Base-by-base conservation (phyloP, 2,113 vertebrate species). In the Scatophagus argus region DNA sequence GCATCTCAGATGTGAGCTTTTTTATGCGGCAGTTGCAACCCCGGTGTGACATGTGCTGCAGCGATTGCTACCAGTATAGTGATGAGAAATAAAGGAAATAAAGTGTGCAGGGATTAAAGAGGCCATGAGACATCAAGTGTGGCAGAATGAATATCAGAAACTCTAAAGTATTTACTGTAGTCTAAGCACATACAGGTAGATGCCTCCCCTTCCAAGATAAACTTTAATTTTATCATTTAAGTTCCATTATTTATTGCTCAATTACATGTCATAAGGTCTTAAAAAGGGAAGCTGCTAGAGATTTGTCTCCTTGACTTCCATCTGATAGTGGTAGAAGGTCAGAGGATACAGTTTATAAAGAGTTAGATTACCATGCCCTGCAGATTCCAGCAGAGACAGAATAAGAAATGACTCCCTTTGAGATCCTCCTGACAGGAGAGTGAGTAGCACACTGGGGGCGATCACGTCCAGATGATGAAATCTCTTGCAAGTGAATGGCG, bases 401-500 rank as follows among this genome's bases (percentile, higher is more conserved):
- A 41, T 77, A 91, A 82, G 49, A 41, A 81, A 82, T 82, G 29
- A 51, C 83, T 77, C 74, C 64, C 66, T 44, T 68, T 78, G 68
- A 80, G 72, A 81, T 71, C 62, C 38, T 76, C 66, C 43, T 68
- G 66, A 83, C 80, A 84, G 56, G 32, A 73, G 81, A 82, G 61
- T 72, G 73, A 86, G 72, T 81, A 69, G 56, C 81, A 76, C 67
- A 74, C 60, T 46, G 58, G 49, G 47, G 72, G 71, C 34, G 14
- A 79, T 88, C 77, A 58, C 60, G 66, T 63, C 41, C 51, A 70
- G 23, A 74, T 77, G 89, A 87, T 84, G 78, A 81, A 87, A 86
- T 86, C 69, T 82, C 72, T 54, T 49, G 70, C 52, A 83, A 75
- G 84, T 83, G 74, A 83, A 85, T 66, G 84, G 64, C n/a, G 44